Conservation (phyloP, 2,113 vertebrate species). For the Pomatorhinus ruficollis region DNA sequence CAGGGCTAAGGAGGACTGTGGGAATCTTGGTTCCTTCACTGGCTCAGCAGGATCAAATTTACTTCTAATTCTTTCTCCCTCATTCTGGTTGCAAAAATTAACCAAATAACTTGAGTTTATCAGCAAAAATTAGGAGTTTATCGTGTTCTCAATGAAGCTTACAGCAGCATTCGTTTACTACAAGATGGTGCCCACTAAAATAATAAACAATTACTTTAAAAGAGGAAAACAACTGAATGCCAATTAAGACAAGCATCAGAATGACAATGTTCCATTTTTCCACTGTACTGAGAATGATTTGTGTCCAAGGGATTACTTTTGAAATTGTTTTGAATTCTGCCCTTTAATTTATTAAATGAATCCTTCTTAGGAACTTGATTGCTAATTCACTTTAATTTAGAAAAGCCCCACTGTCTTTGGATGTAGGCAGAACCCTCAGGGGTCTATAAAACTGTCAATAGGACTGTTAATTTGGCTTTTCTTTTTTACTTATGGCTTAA, state of each 20-base stretch:
- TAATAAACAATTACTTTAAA: slow-evolving; percentile 21
- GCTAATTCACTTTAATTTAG: slow-evolving; percentile 57
- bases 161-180: not conserved
- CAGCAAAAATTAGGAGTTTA: not conserved
- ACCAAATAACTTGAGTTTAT: not conserved
- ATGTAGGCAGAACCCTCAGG: slow-evolving; percentile 21
- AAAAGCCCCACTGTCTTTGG: slow-evolving; percentile 45
- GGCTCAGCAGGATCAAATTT: not conserved
- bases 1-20: not conserved
- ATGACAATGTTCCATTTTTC: slow-evolving; percentile 42
- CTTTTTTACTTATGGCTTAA: slow-evolving; percentile 24
- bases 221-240: slow-evolving; percentile 11
- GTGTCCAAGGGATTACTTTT: slow-evolving; percentile 42
- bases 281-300: slow-evolving; percentile 25
- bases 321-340: slow-evolving; percentile 51
- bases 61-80: not conserved
- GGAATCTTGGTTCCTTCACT: not conserved
- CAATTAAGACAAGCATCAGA: slow-evolving; percentile 27
- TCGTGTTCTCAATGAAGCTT: not conserved
- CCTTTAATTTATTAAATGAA: slow-evolving; percentile 51
- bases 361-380: slow-evolving; percentile 53
- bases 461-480: slow-evolving; percentile 29
- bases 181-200: not conserved
- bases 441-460: slow-evolving; percentile 56
- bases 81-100: not conserved